A percentile compares a stretch with the other conserved stretches of the same genome.
Conservation (phyloP, 2,113 vertebrate genomes). For the Helogale parvula region DNA sequence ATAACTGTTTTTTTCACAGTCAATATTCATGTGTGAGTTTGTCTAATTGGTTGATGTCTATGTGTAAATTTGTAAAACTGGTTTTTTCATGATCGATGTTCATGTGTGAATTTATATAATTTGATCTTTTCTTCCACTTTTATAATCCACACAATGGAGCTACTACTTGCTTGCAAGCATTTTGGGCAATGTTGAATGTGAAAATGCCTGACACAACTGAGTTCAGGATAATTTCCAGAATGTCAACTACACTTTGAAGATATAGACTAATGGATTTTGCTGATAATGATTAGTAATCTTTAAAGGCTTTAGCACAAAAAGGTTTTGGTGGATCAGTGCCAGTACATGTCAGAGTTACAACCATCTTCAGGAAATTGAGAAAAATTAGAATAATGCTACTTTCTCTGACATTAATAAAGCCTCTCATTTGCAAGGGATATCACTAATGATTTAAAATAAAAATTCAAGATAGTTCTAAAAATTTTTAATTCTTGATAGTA, state of each 20-base stretch:
- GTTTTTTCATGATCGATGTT: background rate
- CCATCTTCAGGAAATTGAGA: background rate
- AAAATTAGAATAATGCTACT: background rate
- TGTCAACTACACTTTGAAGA: background rate
- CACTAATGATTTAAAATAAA: background rate
- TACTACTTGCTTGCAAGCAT: background rate
- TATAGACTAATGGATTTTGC: background rate
- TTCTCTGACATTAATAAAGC: background rate
- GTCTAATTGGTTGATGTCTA: background rate
- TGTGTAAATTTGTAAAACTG: background rate
- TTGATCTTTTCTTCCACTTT: background rate
- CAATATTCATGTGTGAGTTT: background rate
- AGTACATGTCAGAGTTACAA: background rate
- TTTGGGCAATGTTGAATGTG: background rate
- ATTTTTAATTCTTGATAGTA: background rate
- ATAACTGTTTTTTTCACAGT: background rate
- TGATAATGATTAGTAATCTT: background rate
- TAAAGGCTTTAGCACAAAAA: background rate
- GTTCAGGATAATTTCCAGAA: background rate
- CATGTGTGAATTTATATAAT: background rate
- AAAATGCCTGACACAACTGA: background rate
- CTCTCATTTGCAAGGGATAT: background rate
- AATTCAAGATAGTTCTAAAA: background rate
- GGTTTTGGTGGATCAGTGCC: background rate
- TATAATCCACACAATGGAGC: background rate